Conservation (phyloP, 2,888 invertebrate species). For the Taenaris catops region DNA sequence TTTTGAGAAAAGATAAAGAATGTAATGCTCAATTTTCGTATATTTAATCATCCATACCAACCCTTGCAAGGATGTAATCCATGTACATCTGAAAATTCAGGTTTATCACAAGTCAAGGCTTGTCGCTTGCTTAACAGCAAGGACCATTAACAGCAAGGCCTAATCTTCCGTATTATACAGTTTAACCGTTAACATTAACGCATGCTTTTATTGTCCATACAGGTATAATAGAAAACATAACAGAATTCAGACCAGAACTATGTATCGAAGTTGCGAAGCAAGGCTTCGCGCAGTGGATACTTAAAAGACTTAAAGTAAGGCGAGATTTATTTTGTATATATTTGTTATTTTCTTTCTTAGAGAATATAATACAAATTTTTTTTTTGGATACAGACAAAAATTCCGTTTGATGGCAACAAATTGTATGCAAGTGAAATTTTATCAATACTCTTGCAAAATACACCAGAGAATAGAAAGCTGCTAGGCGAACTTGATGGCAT, state of each 20-base stretch:
- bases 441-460: conserved; percentile 95
- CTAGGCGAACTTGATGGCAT: conserved; percentile 97
- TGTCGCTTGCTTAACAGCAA: no score
- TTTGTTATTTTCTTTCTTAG: not conserved
- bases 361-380: not conserved
- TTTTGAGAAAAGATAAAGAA: no score
- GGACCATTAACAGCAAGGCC: no score
- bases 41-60: no score
- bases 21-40: no score
- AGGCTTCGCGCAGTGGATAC: conserved; percentile 94
- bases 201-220: no score
- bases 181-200: no score
- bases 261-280: conserved; percentile 93
- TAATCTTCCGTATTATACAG: no score
- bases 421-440: conserved; percentile 97
- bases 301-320: conserved; percentile 89
- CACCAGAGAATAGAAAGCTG: conserved; percentile 88
- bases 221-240: conserved; percentile 97
- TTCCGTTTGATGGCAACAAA: conserved; percentile 96
- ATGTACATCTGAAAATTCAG: no score
- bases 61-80: no score
- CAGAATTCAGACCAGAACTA: conserved; percentile 93
- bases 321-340: no score
- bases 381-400: conserved; percentile 78
- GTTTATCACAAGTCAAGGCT: no score